Percentiles rank a stretch among this genome's conserved stretches.
phyloP scores from a whole-genome alignment of 2,888 invertebrate genomes.

The Malacosoma neustria region DNA sequence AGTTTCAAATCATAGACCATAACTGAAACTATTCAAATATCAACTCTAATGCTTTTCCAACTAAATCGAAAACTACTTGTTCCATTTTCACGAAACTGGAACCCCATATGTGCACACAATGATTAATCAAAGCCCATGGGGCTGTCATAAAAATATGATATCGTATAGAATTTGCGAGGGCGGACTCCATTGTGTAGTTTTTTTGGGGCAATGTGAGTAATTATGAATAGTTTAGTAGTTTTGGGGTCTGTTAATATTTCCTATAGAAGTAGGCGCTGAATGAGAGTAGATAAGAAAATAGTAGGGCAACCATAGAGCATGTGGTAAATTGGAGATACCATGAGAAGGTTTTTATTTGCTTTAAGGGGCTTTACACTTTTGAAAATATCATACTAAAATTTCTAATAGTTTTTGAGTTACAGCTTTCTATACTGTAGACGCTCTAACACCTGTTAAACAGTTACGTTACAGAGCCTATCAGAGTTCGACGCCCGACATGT shows the following conservation, averaged over 20 bases:
- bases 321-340: no score
- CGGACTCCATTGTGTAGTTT: constrained; percentile 1
- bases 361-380: no score
- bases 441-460: no score
- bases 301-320: no score
- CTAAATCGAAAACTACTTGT: neutral
- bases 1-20: neutral
- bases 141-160: constrained; percentile 36
- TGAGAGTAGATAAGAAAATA: no score
- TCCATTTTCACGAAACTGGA: neutral
- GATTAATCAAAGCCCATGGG: constrained; percentile 21
- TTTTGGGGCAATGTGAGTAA: constrained; percentile 5
- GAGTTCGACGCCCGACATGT: no score
- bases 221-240: constrained; percentile 4
- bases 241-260: constrained; percentile 5
- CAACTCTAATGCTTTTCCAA: neutral
- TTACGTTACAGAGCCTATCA: no score
- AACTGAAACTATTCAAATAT: neutral
- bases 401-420: no score
- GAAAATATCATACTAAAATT: no score
- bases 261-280: no score
- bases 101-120: constrained; percentile 17
- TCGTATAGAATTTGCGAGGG: constrained; percentile 24
- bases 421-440: no score
- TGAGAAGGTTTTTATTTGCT: no score